Evolutionary conservation across 2,888 invertebrate species (phyloP).

Genomic region (Germaria angustata): DNA sequence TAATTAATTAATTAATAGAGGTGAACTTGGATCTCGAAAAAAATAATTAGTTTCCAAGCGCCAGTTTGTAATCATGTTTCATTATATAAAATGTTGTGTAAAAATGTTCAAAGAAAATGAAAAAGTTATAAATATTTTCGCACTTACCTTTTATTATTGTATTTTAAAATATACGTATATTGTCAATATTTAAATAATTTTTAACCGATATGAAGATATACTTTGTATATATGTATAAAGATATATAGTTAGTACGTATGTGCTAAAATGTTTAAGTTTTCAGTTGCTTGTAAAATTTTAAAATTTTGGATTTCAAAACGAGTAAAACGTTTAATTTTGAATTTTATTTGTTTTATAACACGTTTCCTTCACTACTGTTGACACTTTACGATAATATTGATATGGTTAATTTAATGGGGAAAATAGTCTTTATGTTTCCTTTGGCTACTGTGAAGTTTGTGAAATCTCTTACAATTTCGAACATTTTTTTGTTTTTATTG

Average conservation of each 20-base stretch:
- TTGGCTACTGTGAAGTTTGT: slow-evolving; percentile 43
- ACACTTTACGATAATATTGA: not conserved
- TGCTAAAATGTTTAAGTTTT: not conserved
- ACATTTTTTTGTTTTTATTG: slow-evolving; percentile 32
- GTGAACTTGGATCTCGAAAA: no score
- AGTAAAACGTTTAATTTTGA: not conserved
- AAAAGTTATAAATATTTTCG: not conserved
- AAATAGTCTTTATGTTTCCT: slow-evolving; percentile 19
- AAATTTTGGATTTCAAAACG: not conserved
- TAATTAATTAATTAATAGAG: no score
- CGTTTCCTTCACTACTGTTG: not conserved
- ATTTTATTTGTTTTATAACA: not conserved
- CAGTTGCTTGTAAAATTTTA: not conserved
- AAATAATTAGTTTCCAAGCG: no score
- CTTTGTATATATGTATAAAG: not conserved
- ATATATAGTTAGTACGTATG: not conserved
- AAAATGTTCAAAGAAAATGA: no score
- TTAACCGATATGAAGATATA: no score
- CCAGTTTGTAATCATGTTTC: no score
- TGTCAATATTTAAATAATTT: slow-evolving; percentile 20
- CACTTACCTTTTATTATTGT: slow-evolving; percentile 65
- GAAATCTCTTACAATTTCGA: not conserved
- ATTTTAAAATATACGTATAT: slow-evolving; percentile 47
- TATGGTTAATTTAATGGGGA: not conserved
- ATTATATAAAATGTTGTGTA: no score